Evolutionary conservation across 2,113 vertebrate genomes (phyloP).

Genomic region (Thunnus thynnus): DNA sequence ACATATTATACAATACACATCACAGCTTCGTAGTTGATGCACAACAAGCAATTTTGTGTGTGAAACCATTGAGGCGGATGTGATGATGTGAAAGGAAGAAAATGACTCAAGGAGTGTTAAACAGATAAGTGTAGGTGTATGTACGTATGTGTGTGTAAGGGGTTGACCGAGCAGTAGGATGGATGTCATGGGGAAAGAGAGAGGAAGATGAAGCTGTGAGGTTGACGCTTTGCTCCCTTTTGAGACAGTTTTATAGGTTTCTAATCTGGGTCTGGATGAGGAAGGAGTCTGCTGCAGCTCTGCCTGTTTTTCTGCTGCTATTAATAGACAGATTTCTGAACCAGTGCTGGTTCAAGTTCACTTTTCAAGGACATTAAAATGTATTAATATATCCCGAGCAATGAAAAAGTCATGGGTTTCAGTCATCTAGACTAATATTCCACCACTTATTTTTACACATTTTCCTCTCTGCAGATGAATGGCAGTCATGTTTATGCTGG

Average conservation of each 20-base stretch:
- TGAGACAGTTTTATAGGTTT: slow-evolving; percentile 40
- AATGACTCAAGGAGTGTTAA: slow-evolving; percentile 13
- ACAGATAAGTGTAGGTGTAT: background rate
- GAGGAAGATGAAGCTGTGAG: slow-evolving; percentile 16
- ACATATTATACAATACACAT: slow-evolving; percentile 2
- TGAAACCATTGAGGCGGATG: slow-evolving; percentile 25
- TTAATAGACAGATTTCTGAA: slow-evolving; percentile 65
- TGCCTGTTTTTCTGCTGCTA: slow-evolving; percentile 51
- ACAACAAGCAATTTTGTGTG: slow-evolving; percentile 19
- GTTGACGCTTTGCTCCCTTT: slow-evolving; percentile 16
- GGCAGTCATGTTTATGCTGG: background rate
- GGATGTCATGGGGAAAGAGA: background rate
- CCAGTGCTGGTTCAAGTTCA: slow-evolving; percentile 51
- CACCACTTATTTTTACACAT: background rate
- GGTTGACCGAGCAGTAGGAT: background rate
- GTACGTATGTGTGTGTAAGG: background rate
- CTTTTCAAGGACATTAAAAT: slow-evolving; percentile 38
- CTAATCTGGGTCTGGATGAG: slow-evolving; percentile 58
- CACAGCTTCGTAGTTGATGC: background rate
- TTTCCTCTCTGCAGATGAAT: background rate
- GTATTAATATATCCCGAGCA: background rate
- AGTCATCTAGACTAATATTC: background rate
- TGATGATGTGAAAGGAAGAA: slow-evolving; percentile 22
- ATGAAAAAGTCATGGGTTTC: background rate
- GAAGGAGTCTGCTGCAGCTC: slow-evolving; percentile 41